Conservation (phyloP, 1,140 invertebrate species). For the Drosophila pseudoobscura region DNA sequence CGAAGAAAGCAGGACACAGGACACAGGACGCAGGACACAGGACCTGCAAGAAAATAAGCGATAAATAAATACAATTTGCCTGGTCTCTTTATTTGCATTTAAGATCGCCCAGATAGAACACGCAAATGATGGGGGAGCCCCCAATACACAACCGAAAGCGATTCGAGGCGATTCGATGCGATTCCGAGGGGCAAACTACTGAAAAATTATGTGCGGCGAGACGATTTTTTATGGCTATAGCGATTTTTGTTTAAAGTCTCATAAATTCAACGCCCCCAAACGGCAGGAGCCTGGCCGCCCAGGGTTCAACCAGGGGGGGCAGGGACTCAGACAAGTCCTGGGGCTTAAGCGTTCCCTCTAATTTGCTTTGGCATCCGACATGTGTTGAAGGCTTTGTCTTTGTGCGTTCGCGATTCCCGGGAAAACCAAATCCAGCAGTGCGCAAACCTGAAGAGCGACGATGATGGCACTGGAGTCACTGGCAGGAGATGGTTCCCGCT, state of each 20-base stretch:
- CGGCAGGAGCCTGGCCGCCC: background rate
- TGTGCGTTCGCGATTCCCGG: constrained; percentile 59
- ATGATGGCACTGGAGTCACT: background rate
- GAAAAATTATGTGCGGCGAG: constrained; percentile 55
- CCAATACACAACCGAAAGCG: constrained; percentile 15
- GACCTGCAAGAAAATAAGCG: constrained; percentile 69
- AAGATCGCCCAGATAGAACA: constrained; percentile 73
- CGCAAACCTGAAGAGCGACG: constrained; percentile 48
- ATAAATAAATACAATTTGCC: constrained; percentile 81
- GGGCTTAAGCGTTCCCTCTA: constrained; percentile 57
- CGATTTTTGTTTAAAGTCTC: constrained; percentile 47
- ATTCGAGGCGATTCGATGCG: constrained; percentile 13
- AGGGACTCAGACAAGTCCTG: constrained; percentile 10
- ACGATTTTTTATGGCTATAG: constrained; percentile 43
- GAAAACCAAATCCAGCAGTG: constrained; percentile 61
- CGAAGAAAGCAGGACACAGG: constrained; percentile 10
- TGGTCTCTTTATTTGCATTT: constrained; percentile 73
- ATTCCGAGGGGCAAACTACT: constrained; percentile 44
- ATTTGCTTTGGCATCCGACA: constrained; percentile 75
- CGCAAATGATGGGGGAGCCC: constrained; percentile 49
- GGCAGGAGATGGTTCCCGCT: background rate
- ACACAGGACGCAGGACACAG: too few relatives aligned
- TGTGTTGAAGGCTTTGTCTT: constrained; percentile 72
- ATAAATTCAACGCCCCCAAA: constrained; percentile 32
- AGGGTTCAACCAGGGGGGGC: background rate